phyloP scores from a whole-genome alignment of 2,113 vertebrate genomes.

The Laterallus jamaicensis region DNA sequence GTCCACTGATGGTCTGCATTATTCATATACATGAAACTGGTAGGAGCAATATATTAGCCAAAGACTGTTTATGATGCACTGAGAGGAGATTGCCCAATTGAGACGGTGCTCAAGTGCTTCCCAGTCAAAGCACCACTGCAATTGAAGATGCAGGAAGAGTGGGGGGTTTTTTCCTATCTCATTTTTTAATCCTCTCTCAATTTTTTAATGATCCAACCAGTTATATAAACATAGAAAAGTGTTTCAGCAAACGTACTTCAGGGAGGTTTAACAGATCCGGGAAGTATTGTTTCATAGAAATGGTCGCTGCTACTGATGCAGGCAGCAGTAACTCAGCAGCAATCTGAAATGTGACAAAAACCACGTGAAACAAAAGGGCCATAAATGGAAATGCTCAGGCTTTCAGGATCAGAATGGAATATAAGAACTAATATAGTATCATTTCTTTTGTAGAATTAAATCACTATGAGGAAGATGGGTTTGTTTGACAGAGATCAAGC shows the following conservation, averaged over 20 bases:
- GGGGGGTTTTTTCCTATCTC: background rate
- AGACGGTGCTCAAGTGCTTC: background rate
- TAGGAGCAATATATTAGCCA: background rate
- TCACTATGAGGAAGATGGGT: background rate
- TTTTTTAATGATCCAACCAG: background rate
- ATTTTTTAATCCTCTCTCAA: background rate
- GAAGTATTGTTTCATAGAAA: background rate
- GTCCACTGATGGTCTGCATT: background rate
- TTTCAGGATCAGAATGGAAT: background rate
- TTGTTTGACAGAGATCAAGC: background rate
- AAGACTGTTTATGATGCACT: background rate
- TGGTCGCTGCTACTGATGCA: background rate
- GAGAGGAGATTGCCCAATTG: background rate
- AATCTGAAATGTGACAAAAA: conserved; percentile 21
- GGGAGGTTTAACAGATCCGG: background rate
- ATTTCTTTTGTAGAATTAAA: background rate
- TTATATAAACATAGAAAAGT: background rate
- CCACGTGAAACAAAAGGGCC: background rate
- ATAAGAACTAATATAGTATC: background rate
- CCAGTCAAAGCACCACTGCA: background rate
- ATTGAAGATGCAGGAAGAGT: background rate
- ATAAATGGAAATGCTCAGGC: conserved; percentile 7
- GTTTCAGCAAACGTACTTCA: background rate
- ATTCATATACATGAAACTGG: background rate
- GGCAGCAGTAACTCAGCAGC: background rate